A percentile compares a stretch with the other conserved stretches of the same genome.
These are phyloP conservation scores for Sinonovacula constricta DNA, from an alignment of 1,140 invertebrate species.

Conservation along the genomic window DNA sequence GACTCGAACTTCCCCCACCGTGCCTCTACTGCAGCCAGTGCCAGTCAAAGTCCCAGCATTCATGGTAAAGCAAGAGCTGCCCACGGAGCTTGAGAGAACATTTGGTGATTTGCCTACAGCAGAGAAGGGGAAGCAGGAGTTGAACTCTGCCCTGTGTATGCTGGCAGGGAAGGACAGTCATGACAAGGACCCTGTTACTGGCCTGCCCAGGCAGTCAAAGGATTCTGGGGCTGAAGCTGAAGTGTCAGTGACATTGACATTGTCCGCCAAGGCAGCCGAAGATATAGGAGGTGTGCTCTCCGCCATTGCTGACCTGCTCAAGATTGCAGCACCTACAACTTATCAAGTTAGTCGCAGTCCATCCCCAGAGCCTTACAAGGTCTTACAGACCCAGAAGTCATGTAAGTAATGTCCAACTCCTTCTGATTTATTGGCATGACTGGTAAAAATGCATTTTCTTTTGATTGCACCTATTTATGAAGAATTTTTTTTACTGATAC, in stretches of 20 bases:
- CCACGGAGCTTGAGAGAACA: slow-evolving; percentile 53
- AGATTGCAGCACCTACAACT: slow-evolving; percentile 84
- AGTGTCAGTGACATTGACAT: slow-evolving; percentile 94
- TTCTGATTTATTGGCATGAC: neutral
- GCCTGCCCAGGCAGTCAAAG: slow-evolving; percentile 65
- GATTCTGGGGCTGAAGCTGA: slow-evolving; percentile 77
- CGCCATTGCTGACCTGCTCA: slow-evolving; percentile 93
- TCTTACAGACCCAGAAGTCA: too few species aligned
- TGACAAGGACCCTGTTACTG: slow-evolving; percentile 60
- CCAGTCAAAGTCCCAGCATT: slow-evolving; percentile 59
- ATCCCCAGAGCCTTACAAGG: slow-evolving; percentile 74
- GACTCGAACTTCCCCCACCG: slow-evolving; percentile 64
- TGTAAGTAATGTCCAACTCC: neutral
- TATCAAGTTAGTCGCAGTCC: slow-evolving; percentile 76
- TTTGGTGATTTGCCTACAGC: slow-evolving; percentile 29
- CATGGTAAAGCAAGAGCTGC: slow-evolving; percentile 51
- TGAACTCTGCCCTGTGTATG: slow-evolving; percentile 52
- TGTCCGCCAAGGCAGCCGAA: slow-evolving; percentile 92
- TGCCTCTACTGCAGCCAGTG: slow-evolving; percentile 72
- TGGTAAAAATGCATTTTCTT: slow-evolving; percentile 69
- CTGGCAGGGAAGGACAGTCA: slow-evolving; percentile 53
- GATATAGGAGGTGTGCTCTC: slow-evolving; percentile 94
- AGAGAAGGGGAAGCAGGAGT: slow-evolving; percentile 55
- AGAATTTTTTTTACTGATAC: too few species aligned
- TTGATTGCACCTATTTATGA: slow-evolving; percentile 80